phyloP scores from a whole-genome alignment of 1,140 invertebrate genomes.

The Pemphigus obesinymphae region DNA sequence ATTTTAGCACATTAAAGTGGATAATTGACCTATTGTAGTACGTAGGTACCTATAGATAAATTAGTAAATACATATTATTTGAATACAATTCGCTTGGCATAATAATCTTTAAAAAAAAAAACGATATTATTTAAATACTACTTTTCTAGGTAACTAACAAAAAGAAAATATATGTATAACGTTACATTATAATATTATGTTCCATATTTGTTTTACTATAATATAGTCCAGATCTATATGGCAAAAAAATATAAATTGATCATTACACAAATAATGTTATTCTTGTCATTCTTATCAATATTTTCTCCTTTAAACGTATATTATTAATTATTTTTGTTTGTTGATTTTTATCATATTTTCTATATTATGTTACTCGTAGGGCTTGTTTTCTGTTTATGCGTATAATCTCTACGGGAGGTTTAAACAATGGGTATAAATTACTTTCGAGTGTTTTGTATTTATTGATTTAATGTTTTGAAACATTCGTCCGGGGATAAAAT shows the following conservation, averaged over 20 bases:
- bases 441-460: neutral
- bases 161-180: too few relatives aligned
- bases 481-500: neutral
- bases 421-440: neutral
- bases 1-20: too few relatives aligned
- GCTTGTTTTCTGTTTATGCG: neutral
- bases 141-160: too few relatives aligned
- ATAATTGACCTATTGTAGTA: too few relatives aligned
- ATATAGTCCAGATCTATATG: too few relatives aligned
- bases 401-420: neutral
- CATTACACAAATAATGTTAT: neutral
- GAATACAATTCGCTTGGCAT: too few relatives aligned
- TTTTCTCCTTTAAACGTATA: neutral
- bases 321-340: neutral
- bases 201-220: too few relatives aligned
- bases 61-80: too few relatives aligned
- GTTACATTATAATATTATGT: too few relatives aligned
- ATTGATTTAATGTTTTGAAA: neutral
- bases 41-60: too few relatives aligned
- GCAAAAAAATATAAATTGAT: neutral
- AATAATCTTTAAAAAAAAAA: too few relatives aligned
- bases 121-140: too few relatives aligned
- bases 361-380: neutral
- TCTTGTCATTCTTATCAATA: neutral
- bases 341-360: neutral